These are phyloP conservation scores for Morpho deidamia DNA, from an alignment of 2,888 invertebrate species.

Conservation along the genomic window DNA sequence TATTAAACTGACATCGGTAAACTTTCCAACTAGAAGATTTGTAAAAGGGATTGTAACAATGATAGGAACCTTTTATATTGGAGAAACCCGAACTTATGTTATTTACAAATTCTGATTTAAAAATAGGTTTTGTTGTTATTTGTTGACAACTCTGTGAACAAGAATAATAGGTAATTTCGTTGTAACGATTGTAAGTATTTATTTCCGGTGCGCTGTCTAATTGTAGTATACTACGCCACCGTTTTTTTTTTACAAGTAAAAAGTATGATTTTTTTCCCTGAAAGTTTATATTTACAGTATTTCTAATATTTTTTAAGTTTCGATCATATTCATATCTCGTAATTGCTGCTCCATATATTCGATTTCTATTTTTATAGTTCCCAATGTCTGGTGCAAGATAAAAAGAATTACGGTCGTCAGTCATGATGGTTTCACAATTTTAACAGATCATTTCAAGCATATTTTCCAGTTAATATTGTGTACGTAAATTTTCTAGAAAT, in stretches of 20 bases:
- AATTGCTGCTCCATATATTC: not conserved
- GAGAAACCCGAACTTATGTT: not conserved
- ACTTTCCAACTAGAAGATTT: slow-evolving; percentile 21
- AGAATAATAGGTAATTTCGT: not conserved
- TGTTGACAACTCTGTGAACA: not conserved
- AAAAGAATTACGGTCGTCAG: not conserved
- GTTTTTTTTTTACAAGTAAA: not conserved
- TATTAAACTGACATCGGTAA: slow-evolving; percentile 44
- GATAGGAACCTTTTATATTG: not conserved
- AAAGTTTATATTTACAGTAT: not conserved
- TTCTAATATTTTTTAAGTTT: not conserved
- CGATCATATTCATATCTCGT: not conserved
- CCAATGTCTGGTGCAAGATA: not conserved
- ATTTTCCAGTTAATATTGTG: too few species aligned
- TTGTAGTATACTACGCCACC: not conserved
- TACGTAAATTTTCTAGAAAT: too few species aligned
- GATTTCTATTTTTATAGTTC: not conserved
- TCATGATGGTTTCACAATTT: not conserved
- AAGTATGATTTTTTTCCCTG: not conserved
- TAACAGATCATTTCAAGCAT: too few species aligned
- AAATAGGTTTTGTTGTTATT: not conserved
- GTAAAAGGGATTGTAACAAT: not conserved
- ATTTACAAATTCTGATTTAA: not conserved
- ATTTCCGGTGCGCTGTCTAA: not conserved
- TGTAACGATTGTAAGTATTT: not conserved